phyloP scores from a whole-genome alignment of 1,140 invertebrate genomes.

The Meloidogyne floridensis region DNA sequence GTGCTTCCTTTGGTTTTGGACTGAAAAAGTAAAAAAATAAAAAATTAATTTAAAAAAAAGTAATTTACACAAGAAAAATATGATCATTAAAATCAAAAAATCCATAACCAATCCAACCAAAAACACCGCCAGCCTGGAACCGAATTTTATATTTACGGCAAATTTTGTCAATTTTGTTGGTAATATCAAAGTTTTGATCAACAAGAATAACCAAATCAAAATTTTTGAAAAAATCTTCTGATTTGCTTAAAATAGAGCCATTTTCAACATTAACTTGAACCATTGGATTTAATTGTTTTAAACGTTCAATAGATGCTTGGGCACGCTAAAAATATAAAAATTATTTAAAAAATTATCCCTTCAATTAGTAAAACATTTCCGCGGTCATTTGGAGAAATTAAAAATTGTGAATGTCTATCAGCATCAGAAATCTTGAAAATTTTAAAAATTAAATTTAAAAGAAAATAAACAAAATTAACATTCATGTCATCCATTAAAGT shows the following conservation, averaged over 20 bases:
- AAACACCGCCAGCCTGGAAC: constrained; percentile 79
- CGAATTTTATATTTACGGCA: constrained; percentile 80
- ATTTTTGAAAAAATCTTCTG: constrained; percentile 74
- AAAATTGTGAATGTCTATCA: constrained; percentile 30
- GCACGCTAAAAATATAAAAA: constrained; percentile 74
- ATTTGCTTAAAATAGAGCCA: constrained; percentile 71
- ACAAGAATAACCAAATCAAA: constrained; percentile 85
- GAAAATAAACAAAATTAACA: constrained; percentile 66
- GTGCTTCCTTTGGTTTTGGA: constrained; percentile 46
- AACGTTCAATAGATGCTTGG: constrained; percentile 76
- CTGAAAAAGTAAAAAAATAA: constrained; percentile 34
- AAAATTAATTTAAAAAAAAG: not conserved
- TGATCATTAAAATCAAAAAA: constrained; percentile 85
- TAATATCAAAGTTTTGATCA: constrained; percentile 74
- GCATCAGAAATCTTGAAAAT: constrained; percentile 28
- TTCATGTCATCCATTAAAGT: constrained; percentile 81
- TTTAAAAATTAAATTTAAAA: constrained; percentile 1
- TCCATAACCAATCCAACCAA: constrained; percentile 87
- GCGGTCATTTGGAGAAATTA: constrained; percentile 7
- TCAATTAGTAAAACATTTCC: constrained; percentile 62
- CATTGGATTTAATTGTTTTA: constrained; percentile 86
- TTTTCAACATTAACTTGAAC: constrained; percentile 80
- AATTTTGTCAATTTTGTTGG: constrained; percentile 78
- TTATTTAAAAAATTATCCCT: constrained; percentile 75
- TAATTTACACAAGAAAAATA: constrained; percentile 80